Percentiles rank a stretch among this genome's conserved stretches.
phyloP scores from a whole-genome alignment of 2,113 vertebrate genomes.

The Dryoscopus gambensis region DNA sequence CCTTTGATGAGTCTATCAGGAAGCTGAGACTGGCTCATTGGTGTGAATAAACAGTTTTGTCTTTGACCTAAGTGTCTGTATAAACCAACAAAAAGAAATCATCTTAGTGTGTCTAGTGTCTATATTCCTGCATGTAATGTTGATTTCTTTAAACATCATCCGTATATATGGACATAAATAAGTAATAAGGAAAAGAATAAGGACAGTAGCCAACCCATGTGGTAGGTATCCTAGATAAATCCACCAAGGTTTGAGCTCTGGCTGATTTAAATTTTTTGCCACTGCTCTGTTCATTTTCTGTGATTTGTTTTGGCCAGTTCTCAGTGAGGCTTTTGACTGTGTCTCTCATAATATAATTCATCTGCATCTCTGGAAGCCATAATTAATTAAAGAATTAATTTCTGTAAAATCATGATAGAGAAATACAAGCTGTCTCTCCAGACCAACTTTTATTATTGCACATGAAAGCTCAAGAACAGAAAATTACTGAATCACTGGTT shows the following conservation, averaged over 20 bases:
- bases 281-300: not conserved
- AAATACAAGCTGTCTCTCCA: not conserved
- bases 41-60: constrained; percentile 24
- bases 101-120: not conserved
- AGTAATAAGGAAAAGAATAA: not conserved
- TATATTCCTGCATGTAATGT: not conserved
- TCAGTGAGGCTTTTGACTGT: not conserved
- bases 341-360: not conserved
- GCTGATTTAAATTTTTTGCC: not conserved
- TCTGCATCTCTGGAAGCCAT: not conserved
- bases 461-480: not conserved
- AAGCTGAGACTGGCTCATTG: not conserved
- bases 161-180: not conserved
- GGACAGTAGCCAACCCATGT: not conserved
- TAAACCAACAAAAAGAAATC: not conserved
- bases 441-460: not conserved
- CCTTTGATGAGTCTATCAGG: constrained; percentile 52
- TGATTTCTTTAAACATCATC: not conserved
- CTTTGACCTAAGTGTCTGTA: not conserved
- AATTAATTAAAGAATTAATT: not conserved
- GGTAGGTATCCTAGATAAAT: not conserved
- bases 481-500: not conserved
- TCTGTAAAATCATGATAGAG: not conserved
- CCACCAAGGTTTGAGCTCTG: not conserved
- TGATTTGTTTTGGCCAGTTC: not conserved